These are phyloP conservation scores for Acanthopleura granulata DNA, from an alignment of 2,888 invertebrate genomes.

Conservation along the genomic window DNA sequence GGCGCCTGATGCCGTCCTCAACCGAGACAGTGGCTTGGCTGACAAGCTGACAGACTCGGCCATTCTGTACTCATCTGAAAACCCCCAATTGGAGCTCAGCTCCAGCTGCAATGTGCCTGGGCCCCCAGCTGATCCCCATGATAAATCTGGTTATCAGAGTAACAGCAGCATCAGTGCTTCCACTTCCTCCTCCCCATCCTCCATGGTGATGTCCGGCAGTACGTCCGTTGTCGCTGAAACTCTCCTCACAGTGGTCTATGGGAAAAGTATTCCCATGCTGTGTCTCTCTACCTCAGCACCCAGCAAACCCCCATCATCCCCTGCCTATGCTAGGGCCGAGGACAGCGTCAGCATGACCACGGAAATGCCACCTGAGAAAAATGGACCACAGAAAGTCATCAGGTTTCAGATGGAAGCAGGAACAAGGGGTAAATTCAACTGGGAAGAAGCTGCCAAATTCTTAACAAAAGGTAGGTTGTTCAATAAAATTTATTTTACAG, in stretches of 20 bases:
- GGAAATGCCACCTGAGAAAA: neutral
- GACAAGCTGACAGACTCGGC: neutral
- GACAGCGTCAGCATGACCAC: neutral
- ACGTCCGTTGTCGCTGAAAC: neutral
- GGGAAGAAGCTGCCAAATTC: slow-evolving; percentile 39
- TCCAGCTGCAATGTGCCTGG: too few species aligned
- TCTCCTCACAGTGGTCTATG: neutral
- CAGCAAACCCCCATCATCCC: neutral
- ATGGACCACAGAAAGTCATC: slow-evolving; percentile 4
- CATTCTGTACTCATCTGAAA: neutral
- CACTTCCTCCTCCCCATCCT: neutral
- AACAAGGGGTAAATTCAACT: slow-evolving; percentile 35
- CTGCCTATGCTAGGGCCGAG: neutral
- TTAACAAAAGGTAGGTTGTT: slow-evolving; percentile 40
- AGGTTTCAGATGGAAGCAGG: slow-evolving; percentile 20
- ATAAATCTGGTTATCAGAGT: too few species aligned
- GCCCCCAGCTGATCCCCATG: too few species aligned
- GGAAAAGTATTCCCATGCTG: neutral
- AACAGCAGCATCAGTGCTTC: too few species aligned
- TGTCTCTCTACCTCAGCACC: too few species aligned
- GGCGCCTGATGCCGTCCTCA: neutral
- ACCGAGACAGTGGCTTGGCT: too few species aligned
- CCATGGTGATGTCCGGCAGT: neutral
- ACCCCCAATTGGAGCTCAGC: too few species aligned
- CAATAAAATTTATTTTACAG: neutral